Base-by-base conservation (phyloP, 2,113 vertebrate species). In the Mesitornis unicolor region DNA sequence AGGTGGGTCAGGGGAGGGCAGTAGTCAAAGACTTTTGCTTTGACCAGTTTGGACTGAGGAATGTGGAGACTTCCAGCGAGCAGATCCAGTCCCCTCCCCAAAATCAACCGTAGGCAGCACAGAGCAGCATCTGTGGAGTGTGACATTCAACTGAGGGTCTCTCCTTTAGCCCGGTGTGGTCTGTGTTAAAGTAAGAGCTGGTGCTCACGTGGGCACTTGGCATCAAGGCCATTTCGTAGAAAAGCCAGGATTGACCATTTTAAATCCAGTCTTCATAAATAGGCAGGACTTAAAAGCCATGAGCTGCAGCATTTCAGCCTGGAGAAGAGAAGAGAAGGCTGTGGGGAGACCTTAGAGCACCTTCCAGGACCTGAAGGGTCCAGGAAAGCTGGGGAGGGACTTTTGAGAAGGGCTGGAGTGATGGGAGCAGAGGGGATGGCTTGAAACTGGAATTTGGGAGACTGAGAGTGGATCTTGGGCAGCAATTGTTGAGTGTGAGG, bases 121-220 rank as follows among this genome's bases (percentile, higher is more conserved):
- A 15, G 26, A 65, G 90, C 68, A 45, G 59, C 33, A 7, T 6
- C 80, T 5, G 1, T 1, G 16, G 12, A 25, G 13, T 5, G 7
- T 13, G 82, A 26, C 0, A 1, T 53, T 70, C 24, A 35, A 59
- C 45, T 9, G 36, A 51, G n/a, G 31, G 33, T 4, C 19, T 47
- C 8, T 51, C 29, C 43, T 73, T 36, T 31, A 16, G 7, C 60
- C 70, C 6, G 2, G 31, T 2, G 12, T 43, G 77, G 28, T 31
- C 60, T 40, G 25, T 16, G 2, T 1, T 86, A 83, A 33, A 42
- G n/a, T 12, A 29, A 67, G 68, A 54, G 9, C 67, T 20, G 47
- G 11, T 18, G 35, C 29, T 31, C 61, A 2, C 0, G 5, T 11
- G 38, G 45, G 10, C 59, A 63, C 0, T 19, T 36, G 64, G 19